Conservation (phyloP, 2,113 vertebrate genomes). For the Oreocharis arfaki region DNA sequence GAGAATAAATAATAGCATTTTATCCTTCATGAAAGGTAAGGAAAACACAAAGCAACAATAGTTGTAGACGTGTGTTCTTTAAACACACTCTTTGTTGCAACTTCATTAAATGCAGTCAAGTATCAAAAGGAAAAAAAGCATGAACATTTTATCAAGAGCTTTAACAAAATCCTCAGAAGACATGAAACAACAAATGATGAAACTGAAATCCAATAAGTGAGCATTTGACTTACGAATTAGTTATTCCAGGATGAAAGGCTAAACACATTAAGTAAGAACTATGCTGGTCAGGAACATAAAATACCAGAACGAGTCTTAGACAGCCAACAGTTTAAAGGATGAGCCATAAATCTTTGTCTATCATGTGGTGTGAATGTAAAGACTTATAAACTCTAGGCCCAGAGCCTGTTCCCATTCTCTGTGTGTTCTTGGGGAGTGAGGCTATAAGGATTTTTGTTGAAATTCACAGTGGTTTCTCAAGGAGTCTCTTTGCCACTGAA, state of each 20-base stretch:
- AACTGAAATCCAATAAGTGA: background rate
- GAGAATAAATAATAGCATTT: background rate
- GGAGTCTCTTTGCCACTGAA: background rate
- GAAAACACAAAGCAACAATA: background rate
- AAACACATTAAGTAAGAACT: background rate
- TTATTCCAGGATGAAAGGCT: background rate
- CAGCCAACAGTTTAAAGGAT: background rate
- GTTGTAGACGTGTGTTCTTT: background rate
- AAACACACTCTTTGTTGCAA: background rate
- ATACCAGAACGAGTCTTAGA: background rate
- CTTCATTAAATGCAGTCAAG: background rate
- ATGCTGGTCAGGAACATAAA: background rate
- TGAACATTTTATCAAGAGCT: background rate
- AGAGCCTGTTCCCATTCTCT: background rate
- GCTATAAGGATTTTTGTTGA: background rate
- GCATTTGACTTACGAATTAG: background rate
- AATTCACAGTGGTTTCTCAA: background rate
- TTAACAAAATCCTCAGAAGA: conserved; percentile 12
- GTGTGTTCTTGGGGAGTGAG: background rate
- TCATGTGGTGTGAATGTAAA: too few relatives aligned
- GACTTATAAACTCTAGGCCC: background rate
- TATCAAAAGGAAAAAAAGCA: conserved; percentile 13
- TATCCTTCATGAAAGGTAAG: background rate
- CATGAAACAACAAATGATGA: background rate
- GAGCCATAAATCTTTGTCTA: background rate